Conservation (phyloP, 2,797 vertebrate species). For the Erethizon dorsatum region DNA sequence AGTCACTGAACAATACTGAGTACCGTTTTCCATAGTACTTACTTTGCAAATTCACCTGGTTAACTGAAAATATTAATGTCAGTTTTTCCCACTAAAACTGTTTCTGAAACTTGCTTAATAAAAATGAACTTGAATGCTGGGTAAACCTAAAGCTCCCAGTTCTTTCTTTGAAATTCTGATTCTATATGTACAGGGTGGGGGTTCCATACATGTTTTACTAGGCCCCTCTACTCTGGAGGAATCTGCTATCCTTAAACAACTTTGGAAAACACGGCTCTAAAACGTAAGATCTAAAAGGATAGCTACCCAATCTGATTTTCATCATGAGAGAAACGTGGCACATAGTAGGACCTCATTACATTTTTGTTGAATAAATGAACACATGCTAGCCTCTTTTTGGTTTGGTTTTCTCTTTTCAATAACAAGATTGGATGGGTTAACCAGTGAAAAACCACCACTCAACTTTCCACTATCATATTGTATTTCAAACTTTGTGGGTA, state of each 20-base stretch:
- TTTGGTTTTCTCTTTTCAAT: constrained; percentile 15
- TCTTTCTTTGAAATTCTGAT: constrained; percentile 4
- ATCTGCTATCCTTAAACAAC: background rate
- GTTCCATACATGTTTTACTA: background rate
- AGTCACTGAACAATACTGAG: background rate
- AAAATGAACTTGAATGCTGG: background rate
- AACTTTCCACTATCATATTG: background rate
- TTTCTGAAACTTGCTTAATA: constrained; percentile 30
- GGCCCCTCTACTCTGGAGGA: background rate
- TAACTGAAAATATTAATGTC: background rate
- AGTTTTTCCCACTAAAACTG: background rate
- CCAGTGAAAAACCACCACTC: background rate
- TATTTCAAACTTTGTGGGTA: constrained; percentile 4
- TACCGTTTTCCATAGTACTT: background rate
- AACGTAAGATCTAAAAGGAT: background rate
- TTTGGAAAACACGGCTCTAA: background rate
- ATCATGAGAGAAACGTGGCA: background rate
- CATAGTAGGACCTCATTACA: background rate
- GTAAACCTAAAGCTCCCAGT: background rate
- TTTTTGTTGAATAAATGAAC: background rate
- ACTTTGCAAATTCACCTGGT: background rate
- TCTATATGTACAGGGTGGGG: background rate
- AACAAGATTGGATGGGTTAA: background rate
- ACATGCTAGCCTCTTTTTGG: background rate
- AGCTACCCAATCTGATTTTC: background rate